Evolutionary conservation across 2,888 invertebrate species (phyloP), one percentile per base, ranked within the genome.

Genomic region (Ernsta delagoae): DNA sequence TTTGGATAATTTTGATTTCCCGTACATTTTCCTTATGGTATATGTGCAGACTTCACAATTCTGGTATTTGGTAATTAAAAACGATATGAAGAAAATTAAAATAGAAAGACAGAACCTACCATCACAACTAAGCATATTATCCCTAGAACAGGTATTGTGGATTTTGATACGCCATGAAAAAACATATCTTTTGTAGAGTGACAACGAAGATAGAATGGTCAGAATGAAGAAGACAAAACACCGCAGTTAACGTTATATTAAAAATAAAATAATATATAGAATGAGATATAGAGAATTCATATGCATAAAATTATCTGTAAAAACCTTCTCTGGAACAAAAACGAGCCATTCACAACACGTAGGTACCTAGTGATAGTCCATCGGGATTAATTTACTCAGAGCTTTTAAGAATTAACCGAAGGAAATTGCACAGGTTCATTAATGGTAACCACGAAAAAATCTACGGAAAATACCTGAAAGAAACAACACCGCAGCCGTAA

Each of bases 281-380:
- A 24, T 24, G 24, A 24, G 31, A 31, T 31, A 31, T 31, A 31
- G 89, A 84, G 88, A 87, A 91, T 91, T 88, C 88, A 89, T 92
- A 91, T 89, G 83, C 90, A 92, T 91, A 90, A 90, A 77, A 92
- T 92, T 89, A 92, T 90, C 82, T 83, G 80, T 77, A 79, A 77
- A 81, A 84, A 87, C 85, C 82, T 82, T 86, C 83, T 83, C 76
- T 74, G 78, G 76, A 74, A 78, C 74, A 75, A 75, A 79, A 77
- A 79, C 73, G 78, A 72, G 75, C 78, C 79, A 81, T 82, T 80
- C 74, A 74, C 80, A 83, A 87, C 85, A 85, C 84, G 79, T n/a
- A n/a, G n/a, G n/a, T 36, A 36, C 36, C 36, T 82, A 78, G 79
- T 80, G 79, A 83, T 84, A 79, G 77, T 75, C 86, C 80, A 79